These are phyloP conservation scores for Onychomys leucogaster DNA, from an alignment of 2,797 vertebrate species.

Conservation along the genomic window DNA sequence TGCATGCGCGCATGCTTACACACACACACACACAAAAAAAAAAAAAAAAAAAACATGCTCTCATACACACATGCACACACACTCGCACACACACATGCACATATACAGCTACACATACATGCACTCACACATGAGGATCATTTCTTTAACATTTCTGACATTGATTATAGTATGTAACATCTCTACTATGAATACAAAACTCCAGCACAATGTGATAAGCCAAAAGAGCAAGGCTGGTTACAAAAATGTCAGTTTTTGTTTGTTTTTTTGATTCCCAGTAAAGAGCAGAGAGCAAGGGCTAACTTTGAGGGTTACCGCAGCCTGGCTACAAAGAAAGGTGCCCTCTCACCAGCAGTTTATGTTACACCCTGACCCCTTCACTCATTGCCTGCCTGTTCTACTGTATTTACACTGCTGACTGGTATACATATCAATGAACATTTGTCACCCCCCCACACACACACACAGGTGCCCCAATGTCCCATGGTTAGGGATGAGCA, in stretches of 20 bases:
- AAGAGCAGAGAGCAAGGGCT: background rate
- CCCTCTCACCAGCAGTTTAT: no score
- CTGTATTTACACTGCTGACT: background rate
- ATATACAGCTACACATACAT: no score
- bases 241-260: background rate
- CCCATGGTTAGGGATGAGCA: background rate
- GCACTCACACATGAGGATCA: background rate
- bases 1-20: background rate
- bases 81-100: no score
- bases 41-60: background rate
- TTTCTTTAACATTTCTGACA: background rate
- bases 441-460: background rate
- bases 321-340: background rate
- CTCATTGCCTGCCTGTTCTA: slow-evolving; percentile 57
- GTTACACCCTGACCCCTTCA: background rate
- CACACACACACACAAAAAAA: background rate
- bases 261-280: background rate
- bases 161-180: background rate
- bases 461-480: background rate
- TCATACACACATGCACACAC: background rate
- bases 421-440: background rate
- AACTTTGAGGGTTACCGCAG: background rate
- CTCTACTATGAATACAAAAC: background rate
- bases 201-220: background rate
- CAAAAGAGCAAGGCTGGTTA: background rate